Evolutionary conservation across 1,140 invertebrate species (phyloP).

Genomic region (Calephelis virginiensis): DNA sequence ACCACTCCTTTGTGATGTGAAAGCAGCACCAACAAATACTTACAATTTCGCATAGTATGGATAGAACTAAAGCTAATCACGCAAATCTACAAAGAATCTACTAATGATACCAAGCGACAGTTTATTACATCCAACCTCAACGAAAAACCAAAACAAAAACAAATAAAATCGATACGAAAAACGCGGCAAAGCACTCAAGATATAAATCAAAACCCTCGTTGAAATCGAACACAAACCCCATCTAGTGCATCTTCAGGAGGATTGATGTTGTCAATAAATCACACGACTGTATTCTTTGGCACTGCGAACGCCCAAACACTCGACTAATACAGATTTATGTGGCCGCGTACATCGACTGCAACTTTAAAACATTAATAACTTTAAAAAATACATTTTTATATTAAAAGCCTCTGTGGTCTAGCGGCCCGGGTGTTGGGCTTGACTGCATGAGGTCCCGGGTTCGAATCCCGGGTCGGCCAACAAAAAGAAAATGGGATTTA

Average conservation of each 20-base stretch:
- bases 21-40: too few species aligned
- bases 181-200: conserved; percentile 26
- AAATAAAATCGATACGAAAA: conserved; percentile 34
- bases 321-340: conserved; percentile 61
- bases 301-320: conserved; percentile 51
- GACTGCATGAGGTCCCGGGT: too few species aligned
- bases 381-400: conserved; percentile 21
- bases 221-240: conserved; percentile 43
- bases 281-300: conserved; percentile 42
- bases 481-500: too few species aligned
- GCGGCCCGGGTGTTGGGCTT: too few species aligned
- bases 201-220: conserved; percentile 44
- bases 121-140: too few species aligned
- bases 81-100: too few species aligned
- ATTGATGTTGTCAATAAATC: conserved; percentile 62
- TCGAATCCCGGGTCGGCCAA: too few species aligned
- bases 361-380: conserved; percentile 19
- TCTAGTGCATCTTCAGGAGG: conserved; percentile 43
- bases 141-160: conserved; percentile 9
- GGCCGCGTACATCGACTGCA: conserved; percentile 22
- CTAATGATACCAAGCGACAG: too few species aligned
- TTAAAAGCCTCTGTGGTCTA: too few species aligned
- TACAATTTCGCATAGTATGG: too few species aligned
- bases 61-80: too few species aligned
- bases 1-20: too few species aligned